These are phyloP conservation scores for Ruditapes philippinarum DNA, from an alignment of 1,140 invertebrate genomes.

Conservation along the genomic window DNA sequence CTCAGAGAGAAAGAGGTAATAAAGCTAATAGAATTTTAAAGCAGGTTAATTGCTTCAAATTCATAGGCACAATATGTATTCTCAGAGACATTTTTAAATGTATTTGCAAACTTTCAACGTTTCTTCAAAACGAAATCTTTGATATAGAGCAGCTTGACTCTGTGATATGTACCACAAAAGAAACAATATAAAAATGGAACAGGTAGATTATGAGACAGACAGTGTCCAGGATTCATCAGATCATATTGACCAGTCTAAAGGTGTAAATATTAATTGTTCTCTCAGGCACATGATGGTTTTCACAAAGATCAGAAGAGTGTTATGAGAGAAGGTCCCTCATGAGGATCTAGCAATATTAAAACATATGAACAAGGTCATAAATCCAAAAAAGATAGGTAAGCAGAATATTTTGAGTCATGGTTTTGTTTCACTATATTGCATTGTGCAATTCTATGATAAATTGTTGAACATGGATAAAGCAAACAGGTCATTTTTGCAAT, in stretches of 20 bases:
- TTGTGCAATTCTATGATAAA: not conserved
- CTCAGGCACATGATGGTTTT: not conserved
- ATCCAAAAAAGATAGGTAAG: not conserved
- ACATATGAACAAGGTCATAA: not conserved
- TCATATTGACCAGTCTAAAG: not conserved
- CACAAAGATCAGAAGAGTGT: not conserved
- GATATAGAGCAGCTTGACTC: not conserved
- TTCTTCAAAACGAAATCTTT: not conserved
- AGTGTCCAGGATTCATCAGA: not conserved
- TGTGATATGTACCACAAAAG: not conserved
- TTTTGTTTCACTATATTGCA: not conserved
- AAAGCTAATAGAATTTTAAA: constrained; percentile 28
- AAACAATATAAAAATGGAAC: not conserved
- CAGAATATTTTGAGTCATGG: constrained; percentile 2
- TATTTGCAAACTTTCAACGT: not conserved
- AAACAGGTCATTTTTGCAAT: not conserved
- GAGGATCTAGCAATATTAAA: constrained; percentile 26
- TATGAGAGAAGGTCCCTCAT: not conserved
- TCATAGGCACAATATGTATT: not conserved
- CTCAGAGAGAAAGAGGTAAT: not conserved
- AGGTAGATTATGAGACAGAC: not conserved
- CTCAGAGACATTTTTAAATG: not conserved
- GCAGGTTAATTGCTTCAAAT: not conserved
- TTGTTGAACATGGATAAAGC: not conserved
- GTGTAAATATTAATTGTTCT: not conserved